Evolutionary conservation across 2,113 vertebrate genomes (phyloP).

Genomic region (Crotalus viridis): DNA sequence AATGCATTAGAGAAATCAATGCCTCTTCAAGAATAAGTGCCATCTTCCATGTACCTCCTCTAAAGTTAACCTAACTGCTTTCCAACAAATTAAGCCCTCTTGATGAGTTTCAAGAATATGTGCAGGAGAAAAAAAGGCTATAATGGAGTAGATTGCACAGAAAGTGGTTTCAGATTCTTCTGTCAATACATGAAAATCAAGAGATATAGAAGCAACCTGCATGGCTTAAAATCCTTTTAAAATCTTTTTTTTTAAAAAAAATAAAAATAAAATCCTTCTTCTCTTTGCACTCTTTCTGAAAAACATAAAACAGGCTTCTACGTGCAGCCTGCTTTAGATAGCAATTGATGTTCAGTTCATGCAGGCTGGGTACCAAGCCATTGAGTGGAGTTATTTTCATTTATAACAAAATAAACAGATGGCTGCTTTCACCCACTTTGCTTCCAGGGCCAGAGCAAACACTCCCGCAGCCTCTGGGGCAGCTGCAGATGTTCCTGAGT

Average conservation of each 20-base stretch:
- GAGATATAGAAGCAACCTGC: neutral
- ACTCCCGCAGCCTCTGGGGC: slow-evolving; percentile 97
- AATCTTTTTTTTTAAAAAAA: neutral
- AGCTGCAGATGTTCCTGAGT: slow-evolving; percentile 96
- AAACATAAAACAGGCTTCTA: neutral
- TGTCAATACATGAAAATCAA: neutral
- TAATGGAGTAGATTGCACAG: neutral
- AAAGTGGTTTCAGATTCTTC: neutral
- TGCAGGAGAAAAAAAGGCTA: neutral
- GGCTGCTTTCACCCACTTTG: slow-evolving; percentile 84
- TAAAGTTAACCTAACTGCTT: neutral
- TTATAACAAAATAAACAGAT: neutral
- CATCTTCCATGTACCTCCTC: neutral
- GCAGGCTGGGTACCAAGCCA: neutral
- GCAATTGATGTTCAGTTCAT: neutral
- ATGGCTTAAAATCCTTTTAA: neutral
- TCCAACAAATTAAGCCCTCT: neutral
- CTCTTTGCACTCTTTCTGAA: neutral
- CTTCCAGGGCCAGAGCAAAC: slow-evolving; percentile 94
- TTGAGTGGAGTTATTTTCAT: neutral
- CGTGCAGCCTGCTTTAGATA: neutral
- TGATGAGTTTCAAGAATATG: neutral
- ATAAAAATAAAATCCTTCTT: neutral
- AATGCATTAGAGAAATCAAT: neutral
- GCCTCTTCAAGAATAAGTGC: neutral